A percentile compares a stretch with the other conserved stretches of the same genome.
These are phyloP conservation scores for Probaryconus sp. DNA, from an alignment of 1,140 invertebrate genomes.

Conservation along the genomic window DNA sequence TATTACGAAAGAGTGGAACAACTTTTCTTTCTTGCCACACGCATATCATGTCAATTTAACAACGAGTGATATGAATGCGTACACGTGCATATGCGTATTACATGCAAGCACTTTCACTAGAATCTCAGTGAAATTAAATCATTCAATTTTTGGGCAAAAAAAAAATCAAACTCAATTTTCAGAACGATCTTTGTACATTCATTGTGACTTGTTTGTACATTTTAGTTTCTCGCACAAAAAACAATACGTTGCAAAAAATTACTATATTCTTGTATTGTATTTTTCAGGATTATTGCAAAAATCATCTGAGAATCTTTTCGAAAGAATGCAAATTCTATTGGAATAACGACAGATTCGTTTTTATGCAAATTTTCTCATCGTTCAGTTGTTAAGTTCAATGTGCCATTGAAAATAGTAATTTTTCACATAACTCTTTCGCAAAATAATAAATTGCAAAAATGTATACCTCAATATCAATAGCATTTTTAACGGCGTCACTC, in stretches of 20 bases:
- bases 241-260: too few species aligned
- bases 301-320: too few species aligned
- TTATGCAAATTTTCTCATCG: too few species aligned
- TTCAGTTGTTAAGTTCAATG: too few species aligned
- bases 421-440: neutral
- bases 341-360: too few species aligned
- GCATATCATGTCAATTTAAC: slow-evolving; percentile 37
- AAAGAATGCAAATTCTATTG: too few species aligned
- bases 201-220: too few species aligned
- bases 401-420: neutral
- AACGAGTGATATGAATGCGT: slow-evolving; percentile 29
- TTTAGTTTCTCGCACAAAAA: too few species aligned
- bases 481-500: slow-evolving; percentile 13
- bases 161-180: neutral
- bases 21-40: slow-evolving; percentile 6
- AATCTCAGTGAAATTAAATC: slow-evolving; percentile 38
- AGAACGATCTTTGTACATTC: neutral
- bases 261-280: too few species aligned
- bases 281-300: too few species aligned
- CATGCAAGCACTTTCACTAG: slow-evolving; percentile 64
- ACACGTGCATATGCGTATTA: slow-evolving; percentile 34
- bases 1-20: slow-evolving; percentile 25
- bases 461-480: slow-evolving; percentile 19
- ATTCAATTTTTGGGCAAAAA: slow-evolving; percentile 2
- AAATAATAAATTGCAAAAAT: neutral